Evolutionary conservation across 2,888 invertebrate species (phyloP), one percentile per base, ranked within the genome.

Genomic region (Nomada hirtipes): DNA sequence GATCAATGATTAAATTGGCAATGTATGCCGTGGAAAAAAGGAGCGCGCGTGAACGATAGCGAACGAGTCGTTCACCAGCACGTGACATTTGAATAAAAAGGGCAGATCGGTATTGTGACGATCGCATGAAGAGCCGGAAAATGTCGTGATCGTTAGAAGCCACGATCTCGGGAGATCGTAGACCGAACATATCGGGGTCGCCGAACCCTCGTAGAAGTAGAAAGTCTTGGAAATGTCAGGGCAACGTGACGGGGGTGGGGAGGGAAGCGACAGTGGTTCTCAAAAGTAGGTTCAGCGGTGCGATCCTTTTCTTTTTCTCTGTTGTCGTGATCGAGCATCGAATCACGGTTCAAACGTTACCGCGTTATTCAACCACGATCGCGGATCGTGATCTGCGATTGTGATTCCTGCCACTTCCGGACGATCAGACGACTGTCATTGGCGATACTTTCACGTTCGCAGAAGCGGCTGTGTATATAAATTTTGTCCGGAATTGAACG

Each of bases 151-250:
- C 77, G 75, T 61, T 60, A 60, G 79, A 59, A 77, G 76, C 71
- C 68, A 76, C 76, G 78, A 85, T 68, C 60, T 47, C 61, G 13
- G 26, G 79, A 76, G 77, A 81, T 79, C 87, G 79, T 67, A 69
- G 59, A 87, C 76, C 75, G 79, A 79, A 72, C 70, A 61, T 69
- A 68, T 26, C 67, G 79, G 79, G 92, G 92, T 93, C 93, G 85
- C 73, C 89, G 92, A 93, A 92, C 88, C 77, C 83, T 64, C 79
- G 85, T 88, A 88, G 89, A 91, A 93, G 92, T 93, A 93, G 93
- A 93, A 93, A 93, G 93, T 93, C 92, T 91, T 92, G 91, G 85
- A 93, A 93, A 92, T 93, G 93, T 93, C 93, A 93, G 91, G 91
- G 91, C 91, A 84, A 92, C 84, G 85, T 86, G 90, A 7, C 53